A percentile compares a stretch with the other conserved stretches of the same genome.
phyloP scores from a whole-genome alignment of 2,888 invertebrate genomes.

The Andricus curvator region DNA sequence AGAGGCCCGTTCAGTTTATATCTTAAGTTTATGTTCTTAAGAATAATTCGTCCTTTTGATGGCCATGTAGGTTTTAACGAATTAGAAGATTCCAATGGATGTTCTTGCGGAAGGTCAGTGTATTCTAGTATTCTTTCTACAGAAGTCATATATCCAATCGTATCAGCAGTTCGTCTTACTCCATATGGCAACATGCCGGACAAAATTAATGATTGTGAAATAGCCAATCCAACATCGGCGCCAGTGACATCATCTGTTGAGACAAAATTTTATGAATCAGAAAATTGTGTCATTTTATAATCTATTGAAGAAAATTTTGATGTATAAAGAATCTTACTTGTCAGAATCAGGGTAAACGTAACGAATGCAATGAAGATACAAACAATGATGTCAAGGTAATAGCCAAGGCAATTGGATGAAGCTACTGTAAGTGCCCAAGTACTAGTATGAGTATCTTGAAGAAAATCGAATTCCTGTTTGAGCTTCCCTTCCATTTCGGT shows the following conservation, averaged over 20 bases:
- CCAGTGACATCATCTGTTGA: constrained; percentile 69
- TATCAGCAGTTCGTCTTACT: constrained; percentile 87
- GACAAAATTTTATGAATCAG: neutral
- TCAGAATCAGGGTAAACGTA: neutral
- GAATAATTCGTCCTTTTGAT: constrained; percentile 81
- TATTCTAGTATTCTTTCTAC: constrained; percentile 92
- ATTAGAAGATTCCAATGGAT: constrained; percentile 64
- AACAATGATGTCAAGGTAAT: constrained; percentile 42
- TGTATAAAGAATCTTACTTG: neutral
- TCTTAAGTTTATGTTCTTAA: constrained; percentile 82
- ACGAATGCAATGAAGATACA: constrained; percentile 46
- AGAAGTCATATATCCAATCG: constrained; percentile 86
- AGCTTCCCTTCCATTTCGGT: constrained; percentile 83
- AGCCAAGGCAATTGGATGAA: constrained; percentile 21
- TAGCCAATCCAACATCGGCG: constrained; percentile 86
- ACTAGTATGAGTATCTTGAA: constrained; percentile 85
- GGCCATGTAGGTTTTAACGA: constrained; percentile 85
- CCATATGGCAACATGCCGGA: constrained; percentile 90
- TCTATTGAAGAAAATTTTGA: neutral
- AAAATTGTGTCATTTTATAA: neutral
- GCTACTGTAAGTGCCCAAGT: constrained; percentile 84
- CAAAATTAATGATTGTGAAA: constrained; percentile 85
- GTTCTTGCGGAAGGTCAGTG: constrained; percentile 86
- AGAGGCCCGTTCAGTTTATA: constrained; percentile 83
- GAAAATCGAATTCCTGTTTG: constrained; percentile 85